phyloP scores from a whole-genome alignment of 2,888 invertebrate genomes.

The Aradus depressus region DNA sequence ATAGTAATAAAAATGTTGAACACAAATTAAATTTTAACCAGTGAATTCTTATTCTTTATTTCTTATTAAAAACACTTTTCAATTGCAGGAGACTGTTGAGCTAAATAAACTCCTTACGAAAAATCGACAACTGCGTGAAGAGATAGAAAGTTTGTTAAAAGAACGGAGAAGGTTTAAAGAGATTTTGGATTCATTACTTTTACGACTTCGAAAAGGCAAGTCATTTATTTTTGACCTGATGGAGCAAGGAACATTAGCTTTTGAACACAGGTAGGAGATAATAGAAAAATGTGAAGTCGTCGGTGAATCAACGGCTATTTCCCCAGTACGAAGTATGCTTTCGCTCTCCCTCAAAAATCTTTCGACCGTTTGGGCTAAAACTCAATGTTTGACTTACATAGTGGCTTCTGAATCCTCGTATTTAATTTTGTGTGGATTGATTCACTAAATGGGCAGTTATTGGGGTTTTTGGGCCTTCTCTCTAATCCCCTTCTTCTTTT shows the following conservation, averaged over 20 bases:
- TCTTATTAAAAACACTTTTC: neutral
- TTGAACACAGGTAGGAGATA: conserved; percentile 70
- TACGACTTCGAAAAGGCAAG: conserved; percentile 57
- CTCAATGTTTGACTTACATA: no score
- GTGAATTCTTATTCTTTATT: neutral
- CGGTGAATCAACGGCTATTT: no score
- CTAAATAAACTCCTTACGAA: conserved; percentile 63
- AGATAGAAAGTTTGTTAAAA: conserved; percentile 69
- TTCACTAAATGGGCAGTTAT: no score
- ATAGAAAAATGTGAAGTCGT: no score
- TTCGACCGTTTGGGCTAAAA: no score
- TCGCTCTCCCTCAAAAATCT: no score
- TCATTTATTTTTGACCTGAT: conserved; percentile 73
- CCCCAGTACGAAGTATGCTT: no score
- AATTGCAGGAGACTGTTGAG: conserved; percentile 49
- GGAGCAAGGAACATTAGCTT: conserved; percentile 77
- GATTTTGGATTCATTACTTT: conserved; percentile 58
- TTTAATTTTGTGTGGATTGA: no score
- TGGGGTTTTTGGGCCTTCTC: no score
- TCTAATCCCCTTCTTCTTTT: no score
- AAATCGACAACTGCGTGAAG: conserved; percentile 58
- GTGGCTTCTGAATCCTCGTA: no score
- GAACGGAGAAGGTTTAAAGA: conserved; percentile 75
- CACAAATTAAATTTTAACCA: neutral
- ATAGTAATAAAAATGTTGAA: neutral